Evolutionary conservation across 2,797 vertebrate genomes (phyloP).

Genomic region (Microctenopoma lineatum): DNA sequence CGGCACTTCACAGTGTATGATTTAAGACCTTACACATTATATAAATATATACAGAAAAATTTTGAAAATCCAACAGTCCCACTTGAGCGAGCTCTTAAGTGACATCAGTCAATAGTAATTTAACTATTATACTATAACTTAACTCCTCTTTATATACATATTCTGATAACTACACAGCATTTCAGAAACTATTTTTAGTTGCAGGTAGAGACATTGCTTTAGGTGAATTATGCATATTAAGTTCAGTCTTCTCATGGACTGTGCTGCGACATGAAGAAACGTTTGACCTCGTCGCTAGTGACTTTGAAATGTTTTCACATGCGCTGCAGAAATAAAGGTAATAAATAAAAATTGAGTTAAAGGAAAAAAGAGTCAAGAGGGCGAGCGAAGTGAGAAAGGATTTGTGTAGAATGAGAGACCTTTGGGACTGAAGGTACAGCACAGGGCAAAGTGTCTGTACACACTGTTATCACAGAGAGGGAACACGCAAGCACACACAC

Average conservation of each 20-base stretch:
- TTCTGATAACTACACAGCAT: too few relatives aligned
- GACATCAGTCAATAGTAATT: too few relatives aligned
- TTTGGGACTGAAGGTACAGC: slow-evolving; percentile 37
- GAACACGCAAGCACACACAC: neutral
- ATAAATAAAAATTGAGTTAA: slow-evolving; percentile 49
- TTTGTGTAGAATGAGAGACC: slow-evolving; percentile 34
- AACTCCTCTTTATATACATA: too few relatives aligned
- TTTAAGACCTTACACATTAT: too few relatives aligned
- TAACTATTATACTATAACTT: too few relatives aligned
- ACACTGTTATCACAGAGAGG: slow-evolving; percentile 20
- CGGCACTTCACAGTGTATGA: too few relatives aligned
- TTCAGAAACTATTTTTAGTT: too few relatives aligned
- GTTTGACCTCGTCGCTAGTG: slow-evolving; percentile 21
- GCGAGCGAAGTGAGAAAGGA: slow-evolving; percentile 16
- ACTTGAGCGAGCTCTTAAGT: too few relatives aligned
- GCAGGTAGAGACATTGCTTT: too few relatives aligned
- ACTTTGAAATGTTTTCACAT: slow-evolving; percentile 46
- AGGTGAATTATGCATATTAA: too few relatives aligned
- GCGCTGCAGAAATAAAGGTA: slow-evolving; percentile 41
- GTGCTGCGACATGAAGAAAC: neutral
- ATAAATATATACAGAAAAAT: too few relatives aligned
- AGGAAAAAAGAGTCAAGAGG: slow-evolving; percentile 47
- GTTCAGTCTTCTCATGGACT: neutral
- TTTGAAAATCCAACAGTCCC: too few relatives aligned
- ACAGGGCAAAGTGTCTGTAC: slow-evolving; percentile 40